These are phyloP conservation scores for Ptychadena robeensis DNA, from an alignment of 2,797 vertebrate species.

Conservation along the genomic window DNA sequence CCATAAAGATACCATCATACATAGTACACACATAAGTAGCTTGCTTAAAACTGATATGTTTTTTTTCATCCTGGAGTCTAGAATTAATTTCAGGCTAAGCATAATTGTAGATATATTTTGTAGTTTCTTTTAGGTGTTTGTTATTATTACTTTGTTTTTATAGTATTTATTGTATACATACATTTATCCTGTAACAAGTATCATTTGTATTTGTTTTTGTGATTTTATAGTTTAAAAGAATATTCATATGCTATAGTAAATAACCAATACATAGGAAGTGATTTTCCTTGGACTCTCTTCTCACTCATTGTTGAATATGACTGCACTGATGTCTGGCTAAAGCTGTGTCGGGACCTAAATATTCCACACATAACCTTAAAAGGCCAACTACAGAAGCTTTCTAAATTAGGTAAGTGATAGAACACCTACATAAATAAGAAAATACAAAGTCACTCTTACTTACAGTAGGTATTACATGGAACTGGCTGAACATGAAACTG, in stretches of 20 bases:
- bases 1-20: too few relatives aligned
- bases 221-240: constrained; percentile 71
- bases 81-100: too few relatives aligned
- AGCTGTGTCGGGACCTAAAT: constrained; percentile 78
- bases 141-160: too few relatives aligned
- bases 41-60: too few relatives aligned
- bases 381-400: constrained; percentile 72
- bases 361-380: constrained; percentile 80
- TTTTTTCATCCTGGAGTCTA: too few relatives aligned
- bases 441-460: background rate
- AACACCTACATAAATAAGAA: background rate
- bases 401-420: constrained; percentile 68
- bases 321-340: constrained; percentile 79
- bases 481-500: background rate
- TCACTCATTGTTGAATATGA: constrained; percentile 88
- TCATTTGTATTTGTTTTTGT: constrained; percentile 26
- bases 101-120: too few relatives aligned
- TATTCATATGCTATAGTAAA: constrained; percentile 79
- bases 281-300: constrained; percentile 90
- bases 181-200: too few relatives aligned
- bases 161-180: too few relatives aligned
- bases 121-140: too few relatives aligned
- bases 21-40: too few relatives aligned
- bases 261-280: constrained; percentile 81
- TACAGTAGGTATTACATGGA: background rate